These are phyloP conservation scores for Meloe dianella DNA, from an alignment of 2,888 invertebrate genomes.

Conservation along the genomic window DNA sequence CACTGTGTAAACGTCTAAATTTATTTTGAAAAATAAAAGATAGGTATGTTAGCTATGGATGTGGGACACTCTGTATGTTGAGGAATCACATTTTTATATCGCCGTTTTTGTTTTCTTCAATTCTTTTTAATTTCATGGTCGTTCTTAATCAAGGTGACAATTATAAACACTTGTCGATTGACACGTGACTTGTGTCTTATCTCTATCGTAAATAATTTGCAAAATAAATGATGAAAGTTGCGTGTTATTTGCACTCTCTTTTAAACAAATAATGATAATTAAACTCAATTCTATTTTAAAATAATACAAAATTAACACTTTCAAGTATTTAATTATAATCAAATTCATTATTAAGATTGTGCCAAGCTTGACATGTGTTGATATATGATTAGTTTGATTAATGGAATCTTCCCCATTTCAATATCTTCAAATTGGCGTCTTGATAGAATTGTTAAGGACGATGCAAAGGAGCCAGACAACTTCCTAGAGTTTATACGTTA, in stretches of 20 bases:
- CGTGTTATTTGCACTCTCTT: not conserved
- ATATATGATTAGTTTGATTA: too few species aligned
- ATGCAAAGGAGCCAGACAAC: not conserved
- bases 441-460: not conserved
- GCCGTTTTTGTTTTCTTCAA: too few species aligned
- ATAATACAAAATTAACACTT: conserved; percentile 1
- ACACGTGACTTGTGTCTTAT: conserved; percentile 8
- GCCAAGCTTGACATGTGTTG: too few species aligned
- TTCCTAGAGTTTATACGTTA: not conserved
- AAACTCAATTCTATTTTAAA: not conserved
- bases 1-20: not conserved
- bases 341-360: not conserved
- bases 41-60: too few species aligned
- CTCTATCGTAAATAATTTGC: not conserved
- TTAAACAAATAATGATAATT: too few species aligned
- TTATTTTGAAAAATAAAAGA: not conserved
- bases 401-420: not conserved
- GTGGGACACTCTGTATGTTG: too few species aligned
- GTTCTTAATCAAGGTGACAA: not conserved
- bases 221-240: conserved; percentile 4
- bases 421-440: not conserved
- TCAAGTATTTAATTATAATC: not conserved
- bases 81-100: too few species aligned
- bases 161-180: not conserved
- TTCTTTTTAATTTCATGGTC: not conserved